A percentile compares a stretch with the other conserved stretches of the same genome.
phyloP scores from a whole-genome alignment of 2,797 vertebrate genomes.

The Alauda arvensis region DNA sequence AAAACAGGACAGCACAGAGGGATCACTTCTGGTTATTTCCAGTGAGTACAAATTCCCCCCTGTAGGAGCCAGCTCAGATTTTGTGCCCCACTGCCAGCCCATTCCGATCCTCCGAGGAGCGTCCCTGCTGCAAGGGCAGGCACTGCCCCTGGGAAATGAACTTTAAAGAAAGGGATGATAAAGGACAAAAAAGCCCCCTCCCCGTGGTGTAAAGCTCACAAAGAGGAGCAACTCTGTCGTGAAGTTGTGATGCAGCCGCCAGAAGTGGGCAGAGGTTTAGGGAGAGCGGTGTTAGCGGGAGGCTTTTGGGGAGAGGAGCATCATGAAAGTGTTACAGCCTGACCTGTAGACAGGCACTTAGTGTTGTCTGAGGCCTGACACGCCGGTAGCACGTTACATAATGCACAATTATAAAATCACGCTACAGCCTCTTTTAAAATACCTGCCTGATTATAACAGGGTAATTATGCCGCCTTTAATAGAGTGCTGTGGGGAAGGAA shows the following conservation, averaged over 20 bases:
- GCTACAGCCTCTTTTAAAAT: slow-evolving; percentile 31
- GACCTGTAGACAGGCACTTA: neutral
- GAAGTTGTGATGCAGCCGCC: neutral
- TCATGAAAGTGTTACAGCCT: neutral
- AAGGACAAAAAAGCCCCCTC: neutral
- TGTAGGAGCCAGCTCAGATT: neutral
- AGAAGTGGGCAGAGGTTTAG: neutral
- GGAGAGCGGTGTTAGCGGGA: neutral
- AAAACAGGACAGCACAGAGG: neutral
- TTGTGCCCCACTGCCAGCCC: neutral
- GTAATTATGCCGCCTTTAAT: neutral
- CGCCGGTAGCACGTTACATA: slow-evolving; percentile 21
- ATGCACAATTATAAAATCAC: slow-evolving; percentile 47
- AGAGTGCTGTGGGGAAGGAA: neutral
- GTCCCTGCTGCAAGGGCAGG: neutral
- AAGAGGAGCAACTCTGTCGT: neutral
- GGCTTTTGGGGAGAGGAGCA: neutral
- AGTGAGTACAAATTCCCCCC: neutral
- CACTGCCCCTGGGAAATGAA: neutral
- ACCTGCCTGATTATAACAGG: slow-evolving; percentile 28
- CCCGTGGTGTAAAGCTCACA: rapidly evolving
- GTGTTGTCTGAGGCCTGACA: slow-evolving; percentile 30
- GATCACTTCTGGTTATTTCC: neutral
- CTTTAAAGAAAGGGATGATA: neutral
- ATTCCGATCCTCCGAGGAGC: neutral